Evolutionary conservation across 2,888 invertebrate genomes (phyloP).

Genomic region (Chelonus formosanus): DNA sequence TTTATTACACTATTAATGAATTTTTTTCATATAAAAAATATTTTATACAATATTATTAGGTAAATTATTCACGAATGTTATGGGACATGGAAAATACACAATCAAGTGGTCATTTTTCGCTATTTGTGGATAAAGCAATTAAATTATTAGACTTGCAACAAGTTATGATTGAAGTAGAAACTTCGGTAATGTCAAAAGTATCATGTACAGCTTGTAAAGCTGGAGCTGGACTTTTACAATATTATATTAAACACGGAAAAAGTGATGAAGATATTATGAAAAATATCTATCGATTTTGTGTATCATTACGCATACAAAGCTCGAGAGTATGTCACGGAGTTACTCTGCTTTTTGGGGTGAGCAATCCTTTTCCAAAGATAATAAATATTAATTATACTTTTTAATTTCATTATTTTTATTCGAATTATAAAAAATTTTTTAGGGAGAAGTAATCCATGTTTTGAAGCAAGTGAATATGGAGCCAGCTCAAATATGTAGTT

Average conservation of each 20-base stretch:
- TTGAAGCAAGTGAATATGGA: constrained; percentile 80
- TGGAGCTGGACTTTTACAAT: constrained; percentile 85
- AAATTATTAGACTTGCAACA: constrained; percentile 85
- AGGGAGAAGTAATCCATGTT: constrained; percentile 85
- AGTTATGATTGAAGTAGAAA: constrained; percentile 87
- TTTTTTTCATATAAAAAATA: too few relatives aligned
- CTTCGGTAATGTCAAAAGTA: constrained; percentile 90
- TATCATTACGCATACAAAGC: constrained; percentile 86
- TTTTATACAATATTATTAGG: constrained; percentile 39
- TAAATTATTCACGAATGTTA: constrained; percentile 69
- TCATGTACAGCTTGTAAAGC: constrained; percentile 90
- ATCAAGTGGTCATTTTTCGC: constrained; percentile 76
- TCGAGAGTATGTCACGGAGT: constrained; percentile 89
- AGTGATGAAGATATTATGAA: constrained; percentile 85
- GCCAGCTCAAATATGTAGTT: constrained; percentile 91
- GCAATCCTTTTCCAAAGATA: too few relatives aligned
- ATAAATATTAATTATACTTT: too few relatives aligned
- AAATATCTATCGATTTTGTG: constrained; percentile 87
- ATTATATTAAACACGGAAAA: constrained; percentile 86
- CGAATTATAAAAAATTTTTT: too few relatives aligned
- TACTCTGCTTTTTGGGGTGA: constrained; percentile 80
- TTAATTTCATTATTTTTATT: too few relatives aligned
- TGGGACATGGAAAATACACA: constrained; percentile 76
- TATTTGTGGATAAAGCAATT: constrained; percentile 84
- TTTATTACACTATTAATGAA: too few relatives aligned